Percentiles rank a stretch among this genome's conserved stretches.
Conservation (phyloP, 2,113 vertebrate genomes). For the Leptocoma aspasia region DNA sequence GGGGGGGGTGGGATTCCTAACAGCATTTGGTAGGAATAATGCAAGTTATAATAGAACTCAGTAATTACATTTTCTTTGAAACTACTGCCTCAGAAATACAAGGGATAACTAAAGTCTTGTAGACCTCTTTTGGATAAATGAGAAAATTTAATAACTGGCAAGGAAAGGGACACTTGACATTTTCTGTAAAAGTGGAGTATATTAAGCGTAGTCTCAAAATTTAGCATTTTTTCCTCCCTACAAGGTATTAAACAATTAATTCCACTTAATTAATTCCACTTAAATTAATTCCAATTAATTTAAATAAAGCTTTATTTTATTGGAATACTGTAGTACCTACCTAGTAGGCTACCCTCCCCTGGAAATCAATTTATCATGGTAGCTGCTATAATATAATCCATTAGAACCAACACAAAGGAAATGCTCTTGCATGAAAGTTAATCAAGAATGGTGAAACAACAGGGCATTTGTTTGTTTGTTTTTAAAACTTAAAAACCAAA, state of each 20-base stretch:
- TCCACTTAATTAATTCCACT: neutral
- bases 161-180: neutral
- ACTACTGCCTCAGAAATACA: neutral
- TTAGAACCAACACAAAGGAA: conserved; percentile 26
- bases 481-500: neutral
- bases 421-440: neutral
- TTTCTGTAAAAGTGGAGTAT: neutral
- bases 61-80: neutral
- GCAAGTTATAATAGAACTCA: neutral
- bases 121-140: neutral
- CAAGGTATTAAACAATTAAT: neutral
- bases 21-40: neutral
- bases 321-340: neutral
- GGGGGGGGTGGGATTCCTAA: too few relatives aligned
- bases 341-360: neutral
- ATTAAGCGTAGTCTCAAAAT: neutral
- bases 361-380: neutral
- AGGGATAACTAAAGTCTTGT: neutral
- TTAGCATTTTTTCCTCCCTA: neutral
- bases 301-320: neutral
- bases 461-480: neutral
- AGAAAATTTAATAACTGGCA: neutral
- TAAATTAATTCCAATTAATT: too few relatives aligned
- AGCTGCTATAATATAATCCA: neutral
- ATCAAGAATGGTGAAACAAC: conserved; percentile 2